These are phyloP conservation scores for Trachemys scripta DNA, from an alignment of 2,113 vertebrate species.

Conservation along the genomic window DNA sequence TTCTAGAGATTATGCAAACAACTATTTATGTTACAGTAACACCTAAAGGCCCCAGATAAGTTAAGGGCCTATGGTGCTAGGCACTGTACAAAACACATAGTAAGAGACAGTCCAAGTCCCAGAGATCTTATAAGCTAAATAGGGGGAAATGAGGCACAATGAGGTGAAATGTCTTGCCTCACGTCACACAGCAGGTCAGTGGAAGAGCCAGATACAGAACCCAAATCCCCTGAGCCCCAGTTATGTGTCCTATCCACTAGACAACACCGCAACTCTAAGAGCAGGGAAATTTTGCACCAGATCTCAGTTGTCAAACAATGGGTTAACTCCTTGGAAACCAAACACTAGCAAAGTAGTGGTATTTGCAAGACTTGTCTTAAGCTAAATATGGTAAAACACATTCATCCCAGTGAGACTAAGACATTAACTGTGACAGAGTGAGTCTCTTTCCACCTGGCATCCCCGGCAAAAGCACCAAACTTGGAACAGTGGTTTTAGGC, in stretches of 20 bases:
- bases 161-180: rapidly evolving
- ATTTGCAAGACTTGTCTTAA: background rate
- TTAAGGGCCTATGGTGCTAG: background rate
- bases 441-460: rapidly evolving
- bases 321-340: background rate
- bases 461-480: rapidly evolving
- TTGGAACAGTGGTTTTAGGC: rapidly evolving
- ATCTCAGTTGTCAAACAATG: background rate
- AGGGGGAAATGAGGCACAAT: background rate
- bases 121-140: background rate
- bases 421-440: background rate
- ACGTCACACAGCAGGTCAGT: rapidly evolving
- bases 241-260: background rate
- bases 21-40: background rate
- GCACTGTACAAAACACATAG: background rate
- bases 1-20: background rate
- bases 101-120: background rate
- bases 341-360: background rate
- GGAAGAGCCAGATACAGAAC: background rate
- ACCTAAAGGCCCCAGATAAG: background rate
- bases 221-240: too few relatives aligned
- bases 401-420: background rate
- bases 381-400: background rate
- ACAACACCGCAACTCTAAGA: background rate
- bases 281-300: background rate